These are phyloP conservation scores for Grantiella picta DNA, from an alignment of 2,113 vertebrate genomes.

Conservation along the genomic window DNA sequence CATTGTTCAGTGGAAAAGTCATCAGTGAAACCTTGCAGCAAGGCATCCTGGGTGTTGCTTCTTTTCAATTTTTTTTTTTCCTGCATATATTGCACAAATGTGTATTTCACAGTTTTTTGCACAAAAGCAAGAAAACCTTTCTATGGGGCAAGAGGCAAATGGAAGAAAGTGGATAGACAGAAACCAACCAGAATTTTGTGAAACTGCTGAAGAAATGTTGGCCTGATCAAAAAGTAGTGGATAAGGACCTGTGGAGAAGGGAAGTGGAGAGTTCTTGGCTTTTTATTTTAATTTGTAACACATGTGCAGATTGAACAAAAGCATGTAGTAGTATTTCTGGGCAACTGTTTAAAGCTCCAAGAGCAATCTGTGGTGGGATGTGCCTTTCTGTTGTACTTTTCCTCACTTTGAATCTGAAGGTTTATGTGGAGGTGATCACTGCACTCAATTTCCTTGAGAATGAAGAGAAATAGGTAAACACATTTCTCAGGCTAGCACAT, in stretches of 20 bases:
- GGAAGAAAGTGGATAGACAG: not conserved
- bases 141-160: not conserved
- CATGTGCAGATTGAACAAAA: not conserved
- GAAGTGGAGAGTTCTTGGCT: rapidly evolving
- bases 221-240: not conserved
- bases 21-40: not conserved
- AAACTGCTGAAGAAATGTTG: not conserved
- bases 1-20: not conserved
- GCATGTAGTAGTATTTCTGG: not conserved
- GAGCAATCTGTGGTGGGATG: not conserved
- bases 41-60: rapidly evolving
- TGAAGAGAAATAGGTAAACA: not conserved
- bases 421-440: not conserved
- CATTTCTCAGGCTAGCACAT: not conserved
- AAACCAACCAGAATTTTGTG: not conserved
- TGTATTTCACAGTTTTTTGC: not conserved
- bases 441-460: not conserved
- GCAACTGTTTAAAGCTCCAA: not conserved
- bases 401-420: not conserved
- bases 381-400: not conserved
- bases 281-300: not conserved
- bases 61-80: not conserved
- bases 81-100: not conserved
- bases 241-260: not conserved
- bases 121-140: not conserved